These are phyloP conservation scores for Porphyrio hochstetteri DNA, from an alignment of 2,113 vertebrate genomes.

Conservation along the genomic window DNA sequence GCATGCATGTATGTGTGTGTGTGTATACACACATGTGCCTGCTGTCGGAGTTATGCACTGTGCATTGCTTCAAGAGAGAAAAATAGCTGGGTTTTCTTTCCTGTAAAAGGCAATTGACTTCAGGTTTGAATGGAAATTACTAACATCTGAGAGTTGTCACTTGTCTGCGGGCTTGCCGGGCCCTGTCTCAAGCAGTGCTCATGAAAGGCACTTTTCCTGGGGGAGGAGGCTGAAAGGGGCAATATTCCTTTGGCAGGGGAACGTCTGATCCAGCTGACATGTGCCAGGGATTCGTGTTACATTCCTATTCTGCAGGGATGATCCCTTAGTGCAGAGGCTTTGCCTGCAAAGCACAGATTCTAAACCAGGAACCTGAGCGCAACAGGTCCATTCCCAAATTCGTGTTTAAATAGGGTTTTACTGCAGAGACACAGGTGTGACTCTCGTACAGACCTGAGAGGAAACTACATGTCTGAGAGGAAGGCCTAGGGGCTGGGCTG, in stretches of 20 bases:
- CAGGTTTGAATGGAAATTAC: background rate
- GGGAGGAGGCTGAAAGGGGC: background rate
- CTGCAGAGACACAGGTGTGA: background rate
- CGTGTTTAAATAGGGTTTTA: background rate
- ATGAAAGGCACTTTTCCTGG: background rate
- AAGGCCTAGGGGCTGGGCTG: background rate
- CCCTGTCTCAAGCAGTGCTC: background rate
- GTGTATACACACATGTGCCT: background rate
- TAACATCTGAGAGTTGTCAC: background rate
- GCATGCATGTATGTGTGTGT: background rate
- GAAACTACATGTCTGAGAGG: background rate
- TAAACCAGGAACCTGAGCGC: background rate
- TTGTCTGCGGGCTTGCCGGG: background rate
- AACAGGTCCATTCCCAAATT: background rate
- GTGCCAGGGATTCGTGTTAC: rapidly evolving
- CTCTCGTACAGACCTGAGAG: background rate
- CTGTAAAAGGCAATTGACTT: background rate
- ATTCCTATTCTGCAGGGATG: background rate
- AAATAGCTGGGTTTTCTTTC: background rate
- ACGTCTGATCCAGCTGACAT: background rate
- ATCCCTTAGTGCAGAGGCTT: background rate
- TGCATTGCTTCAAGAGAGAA: background rate
- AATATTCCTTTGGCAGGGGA: background rate
- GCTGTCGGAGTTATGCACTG: background rate
- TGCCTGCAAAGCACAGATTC: background rate